Base-by-base conservation (phyloP, 1,140 invertebrate species). In the Pseudomyrmex flavicornis region DNA sequence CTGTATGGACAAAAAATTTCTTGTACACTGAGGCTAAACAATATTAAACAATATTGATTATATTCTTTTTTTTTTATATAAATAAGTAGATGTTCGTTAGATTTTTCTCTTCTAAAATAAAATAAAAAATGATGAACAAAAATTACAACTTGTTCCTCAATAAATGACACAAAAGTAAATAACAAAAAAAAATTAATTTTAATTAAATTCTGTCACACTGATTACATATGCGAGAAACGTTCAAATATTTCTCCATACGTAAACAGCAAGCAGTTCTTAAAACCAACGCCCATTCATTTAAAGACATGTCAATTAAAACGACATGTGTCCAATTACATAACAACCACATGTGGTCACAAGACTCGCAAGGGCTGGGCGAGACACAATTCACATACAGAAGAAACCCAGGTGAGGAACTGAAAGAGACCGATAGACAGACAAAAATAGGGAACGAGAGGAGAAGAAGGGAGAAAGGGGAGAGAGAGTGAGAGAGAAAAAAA, bases 261-360 rank as follows among this genome's bases (percentile, higher is more conserved):
- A 77, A 35, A 76, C 35, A 77, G 35, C 35, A 35, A 7, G 2
- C 26, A 17, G 54, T 12, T 59, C 15, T 61, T 59, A 35, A 35
- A 80, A 80, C 54, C 65, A 72, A 80, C 66, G 76, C 76, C 76
- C 65, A 72, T 72, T 80, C 66, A 80, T 80, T 35, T 56, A 72
- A 70, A 2, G 20, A 35, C 58, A 75, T 59, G 52, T 77, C 62
- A 85, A 88, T 88, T 85, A 88, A 15, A 80, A 75, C 69, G 35
- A 35, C 82, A 89, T 86, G 88, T 88, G 84, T 48, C 76, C 22
- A 54, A 26, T 88, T 88, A 88, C 17, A 35, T 77, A 89, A 84
- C 44, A 62, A 61, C 61, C 85, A 86, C 74, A 87, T 74, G 84
- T 85, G 73, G 54, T 83, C 70, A 88, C 75, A 82, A 80, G 85